phyloP scores from a whole-genome alignment of 2,888 invertebrate species.

The Cephalotes varians region DNA sequence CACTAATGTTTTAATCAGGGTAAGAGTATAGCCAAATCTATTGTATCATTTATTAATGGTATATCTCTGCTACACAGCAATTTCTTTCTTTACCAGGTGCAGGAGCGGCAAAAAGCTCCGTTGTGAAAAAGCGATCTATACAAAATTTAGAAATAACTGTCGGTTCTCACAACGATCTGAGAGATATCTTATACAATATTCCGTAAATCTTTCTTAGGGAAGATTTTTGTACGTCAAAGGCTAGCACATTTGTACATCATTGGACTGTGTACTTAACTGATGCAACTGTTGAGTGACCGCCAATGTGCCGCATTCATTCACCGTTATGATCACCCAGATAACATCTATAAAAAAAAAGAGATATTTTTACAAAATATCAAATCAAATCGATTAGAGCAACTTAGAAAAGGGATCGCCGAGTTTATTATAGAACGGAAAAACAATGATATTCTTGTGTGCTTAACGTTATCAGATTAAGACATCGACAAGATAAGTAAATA shows the following conservation, averaged over 20 bases:
- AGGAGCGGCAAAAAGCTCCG: conserved; percentile 25
- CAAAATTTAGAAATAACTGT: conserved; percentile 44
- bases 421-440: neutral
- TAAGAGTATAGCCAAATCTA: conserved; percentile 25
- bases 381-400: conserved; percentile 3
- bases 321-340: conserved; percentile 93
- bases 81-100: conserved; percentile 20
- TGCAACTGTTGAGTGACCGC: conserved; percentile 93
- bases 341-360: conserved; percentile 88
- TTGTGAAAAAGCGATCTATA: conserved; percentile 50
- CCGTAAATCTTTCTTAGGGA: conserved; percentile 24
- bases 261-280: conserved; percentile 86
- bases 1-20: neutral
- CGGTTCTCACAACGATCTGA: neutral
- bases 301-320: conserved; percentile 93
- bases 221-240: conserved; percentile 69
- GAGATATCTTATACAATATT: conserved; percentile 1
- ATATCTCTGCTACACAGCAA: conserved; percentile 11
- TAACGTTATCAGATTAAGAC: conserved; percentile 24
- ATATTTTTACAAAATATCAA: conserved; percentile 11
- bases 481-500: conserved; percentile 25
- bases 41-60: conserved; percentile 29
- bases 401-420: neutral
- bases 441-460: conserved; percentile 16
- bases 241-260: conserved; percentile 84